phyloP scores from a whole-genome alignment of 1,140 invertebrate genomes.

The Tenebrio molitor region DNA sequence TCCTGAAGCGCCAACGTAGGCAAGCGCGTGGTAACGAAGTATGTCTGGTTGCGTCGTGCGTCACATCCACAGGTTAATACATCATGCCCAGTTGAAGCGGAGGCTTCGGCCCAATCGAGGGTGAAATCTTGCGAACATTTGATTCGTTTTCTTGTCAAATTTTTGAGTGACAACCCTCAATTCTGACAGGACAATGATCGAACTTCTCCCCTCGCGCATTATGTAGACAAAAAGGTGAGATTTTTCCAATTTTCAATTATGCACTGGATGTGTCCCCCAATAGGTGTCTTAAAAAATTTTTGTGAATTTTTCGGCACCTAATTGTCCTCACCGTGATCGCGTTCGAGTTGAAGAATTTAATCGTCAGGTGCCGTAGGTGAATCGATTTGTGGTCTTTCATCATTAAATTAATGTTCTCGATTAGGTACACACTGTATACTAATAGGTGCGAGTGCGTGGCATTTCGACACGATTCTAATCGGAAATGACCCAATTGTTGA shows the following conservation, averaged over 20 bases:
- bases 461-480: conserved; percentile 9
- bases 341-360: no score
- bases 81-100: conserved; percentile 45
- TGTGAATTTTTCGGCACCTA: background rate
- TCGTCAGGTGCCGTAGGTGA: no score
- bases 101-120: conserved; percentile 41
- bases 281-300: background rate
- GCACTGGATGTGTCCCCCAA: no score
- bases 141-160: conserved; percentile 6
- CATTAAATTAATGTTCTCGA: background rate
- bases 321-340: no score
- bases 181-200: background rate
- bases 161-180: conserved; percentile 6
- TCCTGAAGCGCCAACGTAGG: conserved; percentile 2
- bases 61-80: conserved; percentile 50
- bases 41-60: conserved; percentile 35
- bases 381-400: background rate
- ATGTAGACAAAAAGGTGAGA: conserved; percentile 36
- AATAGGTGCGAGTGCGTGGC: conserved; percentile 1
- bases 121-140: conserved; percentile 5
- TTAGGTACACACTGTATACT: background rate
- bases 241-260: background rate
- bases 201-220: background rate
- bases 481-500: conserved; percentile 12
- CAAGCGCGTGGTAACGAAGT: conserved; percentile 37